phyloP scores from a whole-genome alignment of 2,888 invertebrate genomes.

The Papilio gigon region DNA sequence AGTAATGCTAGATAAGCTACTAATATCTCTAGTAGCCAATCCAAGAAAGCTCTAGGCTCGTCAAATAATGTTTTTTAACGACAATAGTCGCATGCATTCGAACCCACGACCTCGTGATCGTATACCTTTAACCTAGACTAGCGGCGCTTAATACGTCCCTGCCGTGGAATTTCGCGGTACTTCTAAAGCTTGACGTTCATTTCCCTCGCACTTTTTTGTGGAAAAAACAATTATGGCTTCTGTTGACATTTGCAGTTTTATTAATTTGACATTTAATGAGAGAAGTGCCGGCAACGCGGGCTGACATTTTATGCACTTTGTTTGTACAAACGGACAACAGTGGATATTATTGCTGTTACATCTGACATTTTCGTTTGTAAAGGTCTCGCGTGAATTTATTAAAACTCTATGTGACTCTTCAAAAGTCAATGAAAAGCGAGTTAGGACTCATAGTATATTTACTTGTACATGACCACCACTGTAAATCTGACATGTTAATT shows the following conservation, averaged over 20 bases:
- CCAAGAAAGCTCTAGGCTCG: no score
- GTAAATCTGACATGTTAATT: no score
- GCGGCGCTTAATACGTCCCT: no score
- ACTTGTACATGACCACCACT: no score
- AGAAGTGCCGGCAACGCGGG: conserved; percentile 6
- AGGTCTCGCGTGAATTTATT: conserved; percentile 20
- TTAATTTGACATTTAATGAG: conserved; percentile 29
- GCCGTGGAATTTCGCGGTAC: neutral
- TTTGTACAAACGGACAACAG: neutral
- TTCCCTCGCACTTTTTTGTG: neutral
- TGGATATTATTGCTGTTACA: neutral
- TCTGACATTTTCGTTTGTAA: conserved; percentile 5
- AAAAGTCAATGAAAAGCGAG: neutral
- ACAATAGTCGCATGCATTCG: no score
- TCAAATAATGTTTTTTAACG: no score
- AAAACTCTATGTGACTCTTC: neutral
- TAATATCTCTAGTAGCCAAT: no score
- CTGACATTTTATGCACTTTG: conserved; percentile 14
- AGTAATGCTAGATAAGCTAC: no score
- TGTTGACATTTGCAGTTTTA: conserved; percentile 17
- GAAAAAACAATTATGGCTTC: neutral
- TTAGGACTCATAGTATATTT: no score
- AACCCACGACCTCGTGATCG: no score
- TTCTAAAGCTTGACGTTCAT: neutral
- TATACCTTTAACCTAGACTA: no score